A percentile compares a stretch with the other conserved stretches of the same genome.
Evolutionary conservation across 1,140 invertebrate genomes (phyloP).

Genomic region (Cecropterus lyciades): DNA sequence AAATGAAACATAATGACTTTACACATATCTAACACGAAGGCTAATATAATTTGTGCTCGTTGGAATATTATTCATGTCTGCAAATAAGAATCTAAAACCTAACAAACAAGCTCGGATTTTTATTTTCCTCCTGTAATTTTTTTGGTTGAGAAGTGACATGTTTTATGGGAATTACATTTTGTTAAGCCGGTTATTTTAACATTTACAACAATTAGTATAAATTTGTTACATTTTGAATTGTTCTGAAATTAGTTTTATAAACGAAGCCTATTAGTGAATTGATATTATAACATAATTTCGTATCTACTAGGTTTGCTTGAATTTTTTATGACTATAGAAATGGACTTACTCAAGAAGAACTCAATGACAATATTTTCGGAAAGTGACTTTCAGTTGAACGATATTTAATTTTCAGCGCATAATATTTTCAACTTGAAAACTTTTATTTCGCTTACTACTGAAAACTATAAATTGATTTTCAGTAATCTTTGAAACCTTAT

Average conservation of each 20-base stretch:
- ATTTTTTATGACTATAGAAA: conserved; percentile 1
- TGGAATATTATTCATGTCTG: conserved; percentile 1
- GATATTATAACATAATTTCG: background rate
- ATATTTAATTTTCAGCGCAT: background rate
- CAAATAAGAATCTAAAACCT: background rate
- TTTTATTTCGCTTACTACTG: conserved; percentile 14
- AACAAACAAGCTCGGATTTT: background rate
- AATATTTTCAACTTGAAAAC: conserved; percentile 7
- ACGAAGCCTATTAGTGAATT: background rate
- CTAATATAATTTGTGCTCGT: conserved; percentile 1
- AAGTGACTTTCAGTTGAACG: conserved; percentile 9
- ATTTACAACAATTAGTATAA: background rate
- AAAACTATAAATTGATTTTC: conserved; percentile 12
- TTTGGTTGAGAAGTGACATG: background rate
- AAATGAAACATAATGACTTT: too few relatives aligned
- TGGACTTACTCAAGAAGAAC: background rate
- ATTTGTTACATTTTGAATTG: too few relatives aligned
- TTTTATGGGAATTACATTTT: too few relatives aligned
- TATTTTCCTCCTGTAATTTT: background rate
- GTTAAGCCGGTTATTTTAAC: background rate
- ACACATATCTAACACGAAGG: background rate
- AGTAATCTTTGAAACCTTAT: conserved; percentile 23
- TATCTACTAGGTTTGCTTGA: background rate
- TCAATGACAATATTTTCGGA: conserved; percentile 13
- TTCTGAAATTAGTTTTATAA: background rate